phyloP scores from a whole-genome alignment of 35 echinoderm and acorn worm genomes.

The Lytechinus variegatus region DNA sequence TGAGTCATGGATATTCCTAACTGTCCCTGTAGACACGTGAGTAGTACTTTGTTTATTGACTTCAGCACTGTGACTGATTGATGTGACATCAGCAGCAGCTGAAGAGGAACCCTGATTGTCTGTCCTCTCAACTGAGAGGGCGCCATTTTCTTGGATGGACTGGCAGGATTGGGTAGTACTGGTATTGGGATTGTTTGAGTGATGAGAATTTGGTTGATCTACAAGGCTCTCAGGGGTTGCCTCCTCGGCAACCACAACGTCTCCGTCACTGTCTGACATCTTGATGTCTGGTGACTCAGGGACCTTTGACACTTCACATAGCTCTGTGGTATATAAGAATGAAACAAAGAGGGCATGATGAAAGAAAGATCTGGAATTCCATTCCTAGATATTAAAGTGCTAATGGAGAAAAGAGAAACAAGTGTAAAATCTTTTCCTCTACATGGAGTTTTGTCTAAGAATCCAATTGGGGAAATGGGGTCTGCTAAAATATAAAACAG shows the following conservation, averaged over 20 bases:
- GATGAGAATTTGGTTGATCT: background rate
- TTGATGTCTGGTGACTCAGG: background rate
- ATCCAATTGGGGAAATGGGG: no score
- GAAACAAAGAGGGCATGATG: background rate
- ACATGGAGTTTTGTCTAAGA: no score
- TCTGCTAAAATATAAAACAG: no score
- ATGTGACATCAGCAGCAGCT: background rate
- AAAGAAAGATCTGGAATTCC: background rate
- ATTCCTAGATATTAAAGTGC: background rate
- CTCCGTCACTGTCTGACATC: conserved; percentile 35
- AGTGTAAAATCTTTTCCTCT: no score
- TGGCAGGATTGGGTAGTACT: conserved; percentile 24
- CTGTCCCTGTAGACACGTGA: background rate
- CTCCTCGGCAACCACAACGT: conserved; percentile 21
- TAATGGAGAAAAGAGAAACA: no score
- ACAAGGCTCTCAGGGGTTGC: background rate
- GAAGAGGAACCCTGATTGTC: background rate
- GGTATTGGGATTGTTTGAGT: background rate
- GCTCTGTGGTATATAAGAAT: background rate
- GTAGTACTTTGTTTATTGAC: background rate
- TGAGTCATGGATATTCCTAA: background rate
- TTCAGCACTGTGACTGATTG: conserved; percentile 9
- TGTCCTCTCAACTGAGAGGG: background rate
- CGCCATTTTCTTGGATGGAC: background rate
- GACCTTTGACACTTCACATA: conserved; percentile 24